Percentiles rank a stretch among this genome's conserved stretches.
Conservation (phyloP, 2,797 vertebrate genomes). For the Petrocephalus schoutedeni region DNA sequence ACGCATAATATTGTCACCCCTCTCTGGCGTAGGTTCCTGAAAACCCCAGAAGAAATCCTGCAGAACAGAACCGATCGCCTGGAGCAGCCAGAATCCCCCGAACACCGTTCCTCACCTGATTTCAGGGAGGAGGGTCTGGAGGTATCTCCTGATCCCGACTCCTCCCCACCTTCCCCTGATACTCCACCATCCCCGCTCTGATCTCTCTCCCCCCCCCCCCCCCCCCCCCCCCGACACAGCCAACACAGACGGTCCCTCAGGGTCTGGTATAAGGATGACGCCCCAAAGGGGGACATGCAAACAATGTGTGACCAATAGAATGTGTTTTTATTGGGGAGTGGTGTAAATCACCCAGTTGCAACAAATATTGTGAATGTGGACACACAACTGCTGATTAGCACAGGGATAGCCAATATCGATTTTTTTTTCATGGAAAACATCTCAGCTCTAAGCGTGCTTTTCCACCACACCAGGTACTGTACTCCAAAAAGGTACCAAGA, state of each 20-base stretch:
- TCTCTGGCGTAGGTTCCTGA: conserved; percentile 71
- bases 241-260: neutral
- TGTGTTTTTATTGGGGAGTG: neutral
- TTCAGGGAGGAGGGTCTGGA: conserved; percentile 60
- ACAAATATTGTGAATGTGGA: neutral
- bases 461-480: too few relatives aligned
- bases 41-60: conserved; percentile 67
- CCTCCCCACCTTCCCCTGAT: conserved; percentile 40
- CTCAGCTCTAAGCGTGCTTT: neutral
- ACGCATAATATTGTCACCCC: neutral
- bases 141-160: conserved; percentile 48
- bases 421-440: neutral
- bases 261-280: neutral
- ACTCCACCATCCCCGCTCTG: conserved; percentile 20
- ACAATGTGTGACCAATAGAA: neutral
- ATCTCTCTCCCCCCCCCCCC: neutral
- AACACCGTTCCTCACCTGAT: conserved; percentile 46
- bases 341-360: neutral
- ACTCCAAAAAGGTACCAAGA: too few relatives aligned
- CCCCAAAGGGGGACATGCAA: neutral
- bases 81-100: conserved; percentile 54
- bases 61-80: conserved; percentile 51
- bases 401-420: neutral
- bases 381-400: neutral
- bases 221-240: neutral